Evolutionary conservation across 2,797 vertebrate species (phyloP).

Genomic region (Spondyliosoma cantharus): DNA sequence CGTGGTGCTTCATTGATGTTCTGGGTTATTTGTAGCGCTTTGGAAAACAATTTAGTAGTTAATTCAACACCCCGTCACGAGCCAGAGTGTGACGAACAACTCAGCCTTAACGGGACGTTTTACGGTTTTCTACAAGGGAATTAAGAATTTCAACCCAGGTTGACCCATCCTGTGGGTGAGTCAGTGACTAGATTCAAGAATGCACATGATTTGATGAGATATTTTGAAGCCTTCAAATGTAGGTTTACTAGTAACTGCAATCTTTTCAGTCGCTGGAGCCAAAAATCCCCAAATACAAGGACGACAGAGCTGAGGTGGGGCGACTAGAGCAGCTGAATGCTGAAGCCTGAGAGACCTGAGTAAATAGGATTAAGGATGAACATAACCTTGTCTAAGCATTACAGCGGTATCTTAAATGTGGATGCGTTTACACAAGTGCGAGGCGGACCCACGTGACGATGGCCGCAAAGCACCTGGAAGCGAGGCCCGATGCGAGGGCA

Average conservation of each 20-base stretch:
- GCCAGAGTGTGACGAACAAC: background rate
- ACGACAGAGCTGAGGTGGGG: background rate
- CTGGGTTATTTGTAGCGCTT: background rate
- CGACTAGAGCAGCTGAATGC: background rate
- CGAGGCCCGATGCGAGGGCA: background rate
- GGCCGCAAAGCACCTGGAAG: slow-evolving; percentile 6
- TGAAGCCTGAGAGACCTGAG: background rate
- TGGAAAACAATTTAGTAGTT: background rate
- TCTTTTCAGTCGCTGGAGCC: background rate
- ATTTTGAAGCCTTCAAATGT: background rate
- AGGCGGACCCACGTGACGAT: background rate
- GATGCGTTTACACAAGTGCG: background rate
- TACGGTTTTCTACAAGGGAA: background rate
- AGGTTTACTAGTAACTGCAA: background rate
- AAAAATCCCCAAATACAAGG: background rate
- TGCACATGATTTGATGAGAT: background rate
- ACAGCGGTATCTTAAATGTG: too few relatives aligned
- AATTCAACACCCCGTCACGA: background rate
- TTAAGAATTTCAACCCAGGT: background rate
- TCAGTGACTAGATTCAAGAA: background rate
- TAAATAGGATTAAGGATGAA: background rate
- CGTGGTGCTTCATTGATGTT: background rate
- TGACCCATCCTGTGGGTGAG: background rate
- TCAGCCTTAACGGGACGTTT: background rate
- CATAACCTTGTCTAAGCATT: background rate